These are phyloP conservation scores for Podarcis lilfordi DNA, from an alignment of 2,797 vertebrate genomes.

Conservation along the genomic window DNA sequence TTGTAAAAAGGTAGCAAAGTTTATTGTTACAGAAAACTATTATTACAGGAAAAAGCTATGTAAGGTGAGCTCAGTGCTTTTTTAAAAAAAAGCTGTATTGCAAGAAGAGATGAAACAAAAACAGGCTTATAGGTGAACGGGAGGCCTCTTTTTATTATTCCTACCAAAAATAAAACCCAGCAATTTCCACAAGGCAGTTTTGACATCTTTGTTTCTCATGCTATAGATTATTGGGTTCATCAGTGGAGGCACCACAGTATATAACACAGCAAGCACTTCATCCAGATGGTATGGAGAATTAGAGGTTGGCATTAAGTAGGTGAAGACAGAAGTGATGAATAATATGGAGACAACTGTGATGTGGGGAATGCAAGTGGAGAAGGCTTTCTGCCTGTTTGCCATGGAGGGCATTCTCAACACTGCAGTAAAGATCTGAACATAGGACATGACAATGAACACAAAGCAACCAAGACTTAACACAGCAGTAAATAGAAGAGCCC, in stretches of 20 bases:
- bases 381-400: background rate
- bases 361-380: background rate
- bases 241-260: constrained; percentile 20
- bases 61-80: too few species aligned
- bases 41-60: background rate
- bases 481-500: background rate
- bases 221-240: constrained; percentile 26
- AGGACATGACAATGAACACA: background rate
- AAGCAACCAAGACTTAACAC: constrained; percentile 2
- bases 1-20: too few species aligned
- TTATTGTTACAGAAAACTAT: too few species aligned
- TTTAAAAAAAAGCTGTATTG: too few species aligned
- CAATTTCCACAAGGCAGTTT: background rate
- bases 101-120: too few species aligned
- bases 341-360: constrained; percentile 1
- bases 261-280: background rate
- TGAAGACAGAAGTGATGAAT: background rate
- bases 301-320: constrained; percentile 1
- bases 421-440: background rate
- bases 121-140: too few species aligned
- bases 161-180: too few species aligned
- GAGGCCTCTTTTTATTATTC: too few species aligned
- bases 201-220: background rate
- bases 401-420: constrained; percentile 4
- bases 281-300: background rate